Percentiles rank a stretch among this genome's conserved stretches.
Conservation (phyloP, 2,113 vertebrate species). For the Sturnus vulgaris region DNA sequence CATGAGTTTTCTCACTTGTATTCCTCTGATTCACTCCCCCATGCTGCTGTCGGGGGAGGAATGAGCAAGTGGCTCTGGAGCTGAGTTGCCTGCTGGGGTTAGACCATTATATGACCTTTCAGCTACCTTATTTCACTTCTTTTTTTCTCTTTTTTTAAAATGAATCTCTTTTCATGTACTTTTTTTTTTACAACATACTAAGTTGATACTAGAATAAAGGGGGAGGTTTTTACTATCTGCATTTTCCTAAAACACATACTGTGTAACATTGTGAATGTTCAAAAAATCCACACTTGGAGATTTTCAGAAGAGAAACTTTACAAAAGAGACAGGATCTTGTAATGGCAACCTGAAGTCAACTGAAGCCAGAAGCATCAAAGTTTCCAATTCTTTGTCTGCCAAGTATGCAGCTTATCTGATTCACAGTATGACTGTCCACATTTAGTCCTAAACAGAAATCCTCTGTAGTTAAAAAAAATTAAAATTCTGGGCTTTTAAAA, state of each 20-base stretch:
- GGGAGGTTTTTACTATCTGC: neutral
- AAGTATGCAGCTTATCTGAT: slow-evolving; percentile 58
- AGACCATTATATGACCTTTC: neutral
- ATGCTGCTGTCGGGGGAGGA: neutral
- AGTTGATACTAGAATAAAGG: neutral
- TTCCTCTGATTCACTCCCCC: neutral
- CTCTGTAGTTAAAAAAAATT: slow-evolving; percentile 30
- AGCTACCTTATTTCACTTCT: neutral
- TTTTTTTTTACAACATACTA: neutral
- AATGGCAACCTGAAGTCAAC: slow-evolving; percentile 1
- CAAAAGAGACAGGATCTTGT: neutral
- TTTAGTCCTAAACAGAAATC: slow-evolving; percentile 33
- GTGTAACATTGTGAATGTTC: neutral
- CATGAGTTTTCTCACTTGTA: neutral
- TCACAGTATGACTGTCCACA: slow-evolving; percentile 40
- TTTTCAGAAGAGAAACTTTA: neutral
- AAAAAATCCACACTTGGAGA: neutral
- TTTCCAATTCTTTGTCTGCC: slow-evolving; percentile 29
- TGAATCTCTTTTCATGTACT: neutral
- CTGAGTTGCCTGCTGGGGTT: neutral
- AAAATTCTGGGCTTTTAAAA: neutral
- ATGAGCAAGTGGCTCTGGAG: neutral
- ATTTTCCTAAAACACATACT: neutral
- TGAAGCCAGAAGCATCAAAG: neutral
- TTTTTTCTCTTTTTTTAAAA: neutral